Conservation (phyloP, 2,113 vertebrate genomes). For the Hippocampus zosterae region DNA sequence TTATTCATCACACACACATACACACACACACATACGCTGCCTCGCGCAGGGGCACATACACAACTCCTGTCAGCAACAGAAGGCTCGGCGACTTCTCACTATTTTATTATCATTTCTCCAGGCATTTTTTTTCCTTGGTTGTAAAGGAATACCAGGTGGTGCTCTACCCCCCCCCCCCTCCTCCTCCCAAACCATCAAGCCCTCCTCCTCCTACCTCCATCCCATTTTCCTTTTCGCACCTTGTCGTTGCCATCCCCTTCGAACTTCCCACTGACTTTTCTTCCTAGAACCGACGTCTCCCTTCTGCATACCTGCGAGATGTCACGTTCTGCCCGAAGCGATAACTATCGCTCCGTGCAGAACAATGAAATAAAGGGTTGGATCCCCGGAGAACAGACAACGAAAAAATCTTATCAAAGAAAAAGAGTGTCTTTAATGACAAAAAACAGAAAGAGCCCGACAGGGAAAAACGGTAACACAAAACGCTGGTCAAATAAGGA, state of each 20-base stretch:
- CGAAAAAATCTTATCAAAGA: too few species aligned
- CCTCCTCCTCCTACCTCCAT: conserved; percentile 61
- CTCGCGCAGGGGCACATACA: conserved; percentile 65
- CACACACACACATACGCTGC: conserved; percentile 3
- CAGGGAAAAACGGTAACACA: too few species aligned
- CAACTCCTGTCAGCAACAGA: conserved; percentile 74
- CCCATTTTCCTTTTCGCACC: conserved; percentile 54
- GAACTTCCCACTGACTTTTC: not conserved
- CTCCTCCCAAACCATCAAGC: conserved; percentile 57
- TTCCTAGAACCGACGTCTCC: not conserved
- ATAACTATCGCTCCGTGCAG: too few species aligned
- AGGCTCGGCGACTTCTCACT: conserved; percentile 67
- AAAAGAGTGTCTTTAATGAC: too few species aligned
- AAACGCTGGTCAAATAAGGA: too few species aligned
- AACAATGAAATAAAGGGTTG: too few species aligned
- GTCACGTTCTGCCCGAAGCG: too few species aligned
- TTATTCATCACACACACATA: conserved; percentile 62
- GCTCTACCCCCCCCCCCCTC: conserved; percentile 58
- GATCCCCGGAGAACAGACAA: too few species aligned
- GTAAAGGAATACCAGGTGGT: conserved; percentile 74
- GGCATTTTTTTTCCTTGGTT: conserved; percentile 70
- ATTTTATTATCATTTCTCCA: conserved; percentile 73
- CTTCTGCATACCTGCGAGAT: not conserved
- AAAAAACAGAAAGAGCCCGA: too few species aligned
- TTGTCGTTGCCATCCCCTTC: conserved; percentile 40